Evolutionary conservation across 2,797 vertebrate genomes (phyloP), one percentile per base, ranked within the genome.

Genomic region (Acridotheres tristis): DNA sequence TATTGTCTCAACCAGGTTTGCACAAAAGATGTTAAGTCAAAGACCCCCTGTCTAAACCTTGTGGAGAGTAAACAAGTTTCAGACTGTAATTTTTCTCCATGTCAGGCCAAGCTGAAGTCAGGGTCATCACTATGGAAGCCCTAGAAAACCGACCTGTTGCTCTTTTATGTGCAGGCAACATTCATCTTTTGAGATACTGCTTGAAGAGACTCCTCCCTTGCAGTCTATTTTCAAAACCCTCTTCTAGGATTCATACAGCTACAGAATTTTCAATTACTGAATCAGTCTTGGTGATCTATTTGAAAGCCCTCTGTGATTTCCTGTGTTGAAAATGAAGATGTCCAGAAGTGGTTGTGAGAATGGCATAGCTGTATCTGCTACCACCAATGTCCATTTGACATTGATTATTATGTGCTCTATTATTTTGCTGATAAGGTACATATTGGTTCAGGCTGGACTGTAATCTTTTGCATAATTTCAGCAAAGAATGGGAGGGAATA

Each of bases 391-490:
- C 79, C 85, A 84, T 96, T 95, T 93, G 77, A 90, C 88, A 81
- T 55, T 85, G 85, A 89, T 90, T 90, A 88, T 95, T 91, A 66
- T 57, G 34, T 78, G 68, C 25, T 73, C 84, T 85, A 79, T 94
- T 96, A 62, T 94, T 95, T 79, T 88, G 55, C 67, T 89, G 75
- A 94, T 96, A 96, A 74, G 63, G 68, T 94, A 87, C 76, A 51
- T 89, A 78, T 54, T 80, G 67, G 72, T 81, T 82, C 63, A 62
- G 65, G 26, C 34, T 61, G 59, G 89, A 75, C 82, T 42, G 45
- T 54, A 94, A 94, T 93, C 67, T 93, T 87, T 89, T 85, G 93
- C 67, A 90, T 93, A 96, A 96, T 95, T 97, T 94, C 68, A 78
- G 67, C 54, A 93, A 86, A 94, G 73, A 85, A 67, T 67, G 13